Conservation (phyloP, 2,888 invertebrate genomes). For the Harmothoe impar region DNA sequence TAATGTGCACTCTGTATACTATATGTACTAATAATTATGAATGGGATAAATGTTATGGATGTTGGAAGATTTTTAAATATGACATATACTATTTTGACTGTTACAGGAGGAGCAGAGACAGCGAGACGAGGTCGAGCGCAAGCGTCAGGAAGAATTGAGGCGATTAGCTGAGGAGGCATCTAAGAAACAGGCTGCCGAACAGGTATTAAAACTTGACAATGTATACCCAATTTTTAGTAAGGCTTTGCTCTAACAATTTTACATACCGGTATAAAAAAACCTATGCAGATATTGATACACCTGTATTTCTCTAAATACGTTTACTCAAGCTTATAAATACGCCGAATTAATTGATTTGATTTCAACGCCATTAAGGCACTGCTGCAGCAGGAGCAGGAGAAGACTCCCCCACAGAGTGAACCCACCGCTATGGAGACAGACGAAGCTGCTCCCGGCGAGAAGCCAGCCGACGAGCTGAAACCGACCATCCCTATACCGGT, state of each 20-base stretch:
- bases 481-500: not conserved
- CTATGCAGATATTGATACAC: too few relatives aligned
- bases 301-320: too few relatives aligned
- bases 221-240: not conserved
- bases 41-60: not conserved
- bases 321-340: too few relatives aligned
- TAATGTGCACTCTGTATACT: not conserved
- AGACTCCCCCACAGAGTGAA: constrained; percentile 18
- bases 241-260: too few relatives aligned
- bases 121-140: constrained; percentile 23
- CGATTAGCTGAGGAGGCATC: constrained; percentile 8
- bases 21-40: not conserved
- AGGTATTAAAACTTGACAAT: too few relatives aligned
- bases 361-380: not conserved
- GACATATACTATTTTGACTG: too few relatives aligned
- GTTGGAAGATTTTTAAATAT: too few relatives aligned
- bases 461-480: not conserved
- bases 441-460: not conserved
- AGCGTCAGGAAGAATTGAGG: not conserved
- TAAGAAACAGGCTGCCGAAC: constrained; percentile 46
- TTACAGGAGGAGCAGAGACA: constrained; percentile 49
- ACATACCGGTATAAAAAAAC: too few relatives aligned
- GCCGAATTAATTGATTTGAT: too few relatives aligned
- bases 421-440: not conserved
- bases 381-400: constrained; percentile 57